Percentiles rank a stretch among this genome's conserved stretches.
Evolutionary conservation across 2,888 invertebrate species (phyloP).

Genomic region (Cyclophora punctaria): DNA sequence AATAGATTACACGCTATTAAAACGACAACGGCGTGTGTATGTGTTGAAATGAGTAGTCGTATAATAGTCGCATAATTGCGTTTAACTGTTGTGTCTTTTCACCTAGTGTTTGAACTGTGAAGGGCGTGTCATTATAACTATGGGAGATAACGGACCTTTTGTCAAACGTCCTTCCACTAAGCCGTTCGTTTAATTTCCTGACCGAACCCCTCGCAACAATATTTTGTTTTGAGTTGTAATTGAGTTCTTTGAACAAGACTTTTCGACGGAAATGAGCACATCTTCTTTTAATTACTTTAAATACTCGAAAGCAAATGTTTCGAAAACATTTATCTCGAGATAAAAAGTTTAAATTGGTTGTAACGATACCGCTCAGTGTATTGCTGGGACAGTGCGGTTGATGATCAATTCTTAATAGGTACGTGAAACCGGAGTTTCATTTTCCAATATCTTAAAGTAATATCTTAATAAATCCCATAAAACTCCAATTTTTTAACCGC

Average conservation of each 20-base stretch:
- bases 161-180: constrained; percentile 49
- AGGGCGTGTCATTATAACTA: constrained; percentile 57
- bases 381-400: not conserved
- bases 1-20: constrained; percentile 38
- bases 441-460: constrained; percentile 59
- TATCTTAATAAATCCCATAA: constrained; percentile 73
- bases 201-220: constrained; percentile 54
- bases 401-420: constrained; percentile 27
- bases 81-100: constrained; percentile 46
- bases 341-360: too few relatives aligned
- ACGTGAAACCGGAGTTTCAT: constrained; percentile 36
- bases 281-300: too few relatives aligned
- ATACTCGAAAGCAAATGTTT: constrained; percentile 17
- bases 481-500: constrained; percentile 71
- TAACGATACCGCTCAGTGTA: too few relatives aligned
- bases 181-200: constrained; percentile 72
- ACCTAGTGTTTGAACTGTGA: constrained; percentile 43
- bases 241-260: constrained; percentile 64
- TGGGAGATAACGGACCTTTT: constrained; percentile 57
- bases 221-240: constrained; percentile 69
- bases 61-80: constrained; percentile 57
- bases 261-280: constrained; percentile 57
- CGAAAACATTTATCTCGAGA: not conserved
- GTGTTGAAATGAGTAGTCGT: constrained; percentile 47
- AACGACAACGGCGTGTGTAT: constrained; percentile 41